Conservation (phyloP, 2,797 vertebrate genomes). For the Helicolenus hilgendorfi region DNA sequence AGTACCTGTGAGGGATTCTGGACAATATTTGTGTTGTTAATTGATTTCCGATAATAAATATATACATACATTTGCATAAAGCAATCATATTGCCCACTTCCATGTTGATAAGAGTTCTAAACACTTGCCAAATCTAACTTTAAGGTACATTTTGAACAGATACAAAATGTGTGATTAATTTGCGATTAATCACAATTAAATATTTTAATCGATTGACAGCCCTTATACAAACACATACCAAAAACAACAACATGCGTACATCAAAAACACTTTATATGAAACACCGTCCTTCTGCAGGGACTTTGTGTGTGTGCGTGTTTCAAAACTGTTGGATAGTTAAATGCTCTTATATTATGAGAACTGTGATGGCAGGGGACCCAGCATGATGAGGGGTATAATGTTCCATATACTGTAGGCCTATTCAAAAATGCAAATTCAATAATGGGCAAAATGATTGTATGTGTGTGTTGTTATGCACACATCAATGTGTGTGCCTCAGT, state of each 20-base stretch:
- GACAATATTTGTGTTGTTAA: no score
- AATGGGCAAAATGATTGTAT: slow-evolving; percentile 47
- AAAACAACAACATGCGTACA: neutral
- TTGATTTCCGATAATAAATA: no score
- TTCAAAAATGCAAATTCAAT: slow-evolving; percentile 78
- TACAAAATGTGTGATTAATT: no score
- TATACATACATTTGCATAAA: no score
- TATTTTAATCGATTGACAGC: no score
- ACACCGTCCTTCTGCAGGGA: slow-evolving; percentile 16
- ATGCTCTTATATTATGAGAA: slow-evolving; percentile 49
- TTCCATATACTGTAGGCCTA: slow-evolving; percentile 43
- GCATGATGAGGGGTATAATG: slow-evolving; percentile 66
- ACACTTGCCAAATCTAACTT: no score
- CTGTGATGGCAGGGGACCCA: slow-evolving; percentile 31
- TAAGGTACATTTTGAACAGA: no score
- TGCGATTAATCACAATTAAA: no score
- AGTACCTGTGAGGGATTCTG: no score
- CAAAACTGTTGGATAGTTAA: slow-evolving; percentile 50
- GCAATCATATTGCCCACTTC: no score
- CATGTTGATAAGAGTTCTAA: no score
- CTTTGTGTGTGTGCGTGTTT: neutral
- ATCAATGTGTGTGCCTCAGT: slow-evolving; percentile 17
- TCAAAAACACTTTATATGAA: slow-evolving; percentile 17
- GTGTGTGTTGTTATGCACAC: slow-evolving; percentile 2
- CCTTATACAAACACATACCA: neutral